Evolutionary conservation across 2,888 invertebrate species (phyloP), one percentile per base, ranked within the genome.

Genomic region (Idaea biselata): DNA sequence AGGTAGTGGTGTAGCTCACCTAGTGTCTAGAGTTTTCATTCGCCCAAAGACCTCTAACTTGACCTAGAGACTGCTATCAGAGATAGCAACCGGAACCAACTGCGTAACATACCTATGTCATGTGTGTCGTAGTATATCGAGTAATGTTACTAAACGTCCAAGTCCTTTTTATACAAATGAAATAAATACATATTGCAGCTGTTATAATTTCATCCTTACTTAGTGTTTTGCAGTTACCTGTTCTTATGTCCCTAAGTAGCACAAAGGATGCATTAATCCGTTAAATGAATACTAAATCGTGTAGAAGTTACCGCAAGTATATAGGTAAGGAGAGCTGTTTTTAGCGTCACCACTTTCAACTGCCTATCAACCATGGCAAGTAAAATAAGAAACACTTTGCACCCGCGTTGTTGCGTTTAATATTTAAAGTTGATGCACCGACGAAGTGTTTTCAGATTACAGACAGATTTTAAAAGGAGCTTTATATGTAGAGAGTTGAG

Each of bases 221-320:
- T 25, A 25, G 25, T 25, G 1, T 25, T 25, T 3, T 17, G 18
- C 6, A 56, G 11, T 14, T 16, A 18, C 11, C 14, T 18, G 56
- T 18, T 18, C 17, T 67, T 64, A 63, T 55, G 61, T 68, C 67
- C 63, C 55, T 18, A 55, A 76, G 68, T 70, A 68, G 73, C 74
- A 79, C 82, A 85, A 85, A 85, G 84, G 84, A 80, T 83, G 83
- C 84, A 84, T 68, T 69, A 74, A 77, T 81, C 80, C 83, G 84
- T 78, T 76, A 79, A 83, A 79, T 80, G 80, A 79, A 81, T 72
- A 74, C 63, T 75, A 84, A 83, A 83, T 83, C 79, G 78, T 63
- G 70, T 78, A 83, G 80, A 83, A 84, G 76, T 71, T 58, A 62
- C 60, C 63, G 68, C 69, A 73, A 44, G 44, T 44, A 44, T 54